Evolutionary conservation across 1,140 invertebrate genomes (phyloP).

Genomic region (Mactra quadrangularis): DNA sequence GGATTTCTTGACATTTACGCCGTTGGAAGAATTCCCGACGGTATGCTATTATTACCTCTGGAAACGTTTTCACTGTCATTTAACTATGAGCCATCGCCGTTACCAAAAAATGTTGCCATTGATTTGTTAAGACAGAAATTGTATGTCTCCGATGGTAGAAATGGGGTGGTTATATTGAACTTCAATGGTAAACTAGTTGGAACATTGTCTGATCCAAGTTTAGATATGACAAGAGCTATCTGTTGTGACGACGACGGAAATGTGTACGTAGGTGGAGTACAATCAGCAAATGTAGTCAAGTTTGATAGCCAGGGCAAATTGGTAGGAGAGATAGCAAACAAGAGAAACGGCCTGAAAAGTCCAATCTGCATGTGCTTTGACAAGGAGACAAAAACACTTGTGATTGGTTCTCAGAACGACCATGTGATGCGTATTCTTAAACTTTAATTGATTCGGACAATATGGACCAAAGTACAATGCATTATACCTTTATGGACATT

Average conservation of each 20-base stretch:
- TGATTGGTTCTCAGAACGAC: neutral
- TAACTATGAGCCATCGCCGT: neutral
- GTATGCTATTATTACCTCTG: no score
- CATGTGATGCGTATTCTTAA: neutral
- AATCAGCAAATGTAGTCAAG: neutral
- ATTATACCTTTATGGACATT: no score
- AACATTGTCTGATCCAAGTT: neutral
- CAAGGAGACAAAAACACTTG: neutral
- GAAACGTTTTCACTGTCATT: no score
- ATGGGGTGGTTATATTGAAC: neutral
- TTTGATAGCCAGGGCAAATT: neutral
- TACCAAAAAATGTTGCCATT: constrained; percentile 8
- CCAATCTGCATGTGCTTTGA: neutral
- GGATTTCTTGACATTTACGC: neutral
- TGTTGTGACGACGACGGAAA: neutral
- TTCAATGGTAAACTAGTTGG: neutral
- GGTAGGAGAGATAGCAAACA: neutral
- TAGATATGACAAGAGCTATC: neutral
- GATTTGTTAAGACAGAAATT: neutral
- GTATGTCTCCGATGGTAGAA: neutral
- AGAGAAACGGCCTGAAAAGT: neutral
- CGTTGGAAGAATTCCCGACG: no score
- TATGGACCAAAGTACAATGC: no score
- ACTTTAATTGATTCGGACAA: neutral
- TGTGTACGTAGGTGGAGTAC: neutral